These are phyloP conservation scores for Melanostoma mellinum DNA, from an alignment of 2,888 invertebrate species.

Conservation along the genomic window DNA sequence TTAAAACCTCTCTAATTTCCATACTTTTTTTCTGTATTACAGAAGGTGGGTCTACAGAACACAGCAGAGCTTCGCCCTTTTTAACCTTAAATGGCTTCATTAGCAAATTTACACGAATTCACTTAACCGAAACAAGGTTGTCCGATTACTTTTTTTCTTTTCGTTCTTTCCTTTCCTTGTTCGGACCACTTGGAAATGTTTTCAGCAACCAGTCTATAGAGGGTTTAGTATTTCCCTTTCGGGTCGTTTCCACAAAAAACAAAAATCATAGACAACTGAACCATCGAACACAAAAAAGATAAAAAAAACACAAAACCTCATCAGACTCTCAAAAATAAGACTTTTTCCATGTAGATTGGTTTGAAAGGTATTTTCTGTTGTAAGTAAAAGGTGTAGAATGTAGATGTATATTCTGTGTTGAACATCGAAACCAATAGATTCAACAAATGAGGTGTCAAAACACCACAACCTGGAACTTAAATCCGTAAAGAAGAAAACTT, in stretches of 20 bases:
- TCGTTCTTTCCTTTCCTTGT: slow-evolving; percentile 1
- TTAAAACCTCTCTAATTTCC: slow-evolving; percentile 37
- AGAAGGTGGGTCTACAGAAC: not conserved
- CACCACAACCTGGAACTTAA: slow-evolving; percentile 32
- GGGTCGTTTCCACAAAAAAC: not conserved
- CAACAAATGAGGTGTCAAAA: slow-evolving; percentile 72
- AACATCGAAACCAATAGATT: slow-evolving; percentile 44
- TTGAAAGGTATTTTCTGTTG: not conserved
- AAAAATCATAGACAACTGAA: slow-evolving; percentile 9
- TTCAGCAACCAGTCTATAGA: not conserved
- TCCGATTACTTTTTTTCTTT: slow-evolving; percentile 21
- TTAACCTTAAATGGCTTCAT: slow-evolving; percentile 67
- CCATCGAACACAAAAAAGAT: not conserved
- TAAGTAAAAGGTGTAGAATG: not conserved
- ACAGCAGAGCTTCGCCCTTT: slow-evolving; percentile 11
- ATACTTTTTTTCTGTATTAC: slow-evolving; percentile 19
- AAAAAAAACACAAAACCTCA: slow-evolving; percentile 20
- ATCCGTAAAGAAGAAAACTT: slow-evolving; percentile 30
- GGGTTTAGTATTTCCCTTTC: slow-evolving; percentile 12
- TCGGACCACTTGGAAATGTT: slow-evolving; percentile 32
- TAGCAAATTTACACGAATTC: slow-evolving; percentile 70
- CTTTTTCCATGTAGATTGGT: slow-evolving; percentile 29
- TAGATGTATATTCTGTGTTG: slow-evolving; percentile 3
- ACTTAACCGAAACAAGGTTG: slow-evolving; percentile 56
- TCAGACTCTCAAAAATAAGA: slow-evolving; percentile 50